A percentile compares a stretch with the other conserved stretches of the same genome.
Conservation (phyloP, 2,888 invertebrate species). For the Sarcophaga rosellei region DNA sequence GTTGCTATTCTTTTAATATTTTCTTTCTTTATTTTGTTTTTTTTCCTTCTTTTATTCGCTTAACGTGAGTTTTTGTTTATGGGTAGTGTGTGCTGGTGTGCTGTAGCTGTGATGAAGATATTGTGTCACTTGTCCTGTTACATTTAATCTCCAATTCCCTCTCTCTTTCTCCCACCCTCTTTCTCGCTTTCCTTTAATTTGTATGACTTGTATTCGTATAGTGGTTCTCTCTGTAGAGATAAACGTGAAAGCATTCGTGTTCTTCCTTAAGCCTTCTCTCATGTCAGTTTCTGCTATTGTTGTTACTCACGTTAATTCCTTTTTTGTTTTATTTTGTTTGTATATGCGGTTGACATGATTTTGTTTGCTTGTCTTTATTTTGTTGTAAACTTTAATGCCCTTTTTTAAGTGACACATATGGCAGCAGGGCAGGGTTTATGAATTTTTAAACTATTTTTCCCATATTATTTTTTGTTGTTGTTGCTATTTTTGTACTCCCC, state of each 20-base stretch:
- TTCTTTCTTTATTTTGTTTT: no score
- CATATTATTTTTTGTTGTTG: no score
- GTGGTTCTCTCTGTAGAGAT: no score
- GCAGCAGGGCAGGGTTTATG: conserved; percentile 1
- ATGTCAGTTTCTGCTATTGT: background rate
- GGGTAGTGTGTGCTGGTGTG: background rate
- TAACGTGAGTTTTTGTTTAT: background rate
- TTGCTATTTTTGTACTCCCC: no score
- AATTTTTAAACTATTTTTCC: conserved; percentile 1
- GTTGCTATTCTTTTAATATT: no score
- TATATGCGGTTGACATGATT: background rate
- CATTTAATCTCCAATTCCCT: background rate
- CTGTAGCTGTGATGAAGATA: conserved; percentile 12
- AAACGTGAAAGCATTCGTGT: no score
- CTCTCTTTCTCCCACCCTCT: background rate
- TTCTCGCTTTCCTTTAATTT: no score
- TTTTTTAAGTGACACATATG: conserved; percentile 54
- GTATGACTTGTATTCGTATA: no score
- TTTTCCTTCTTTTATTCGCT: background rate
- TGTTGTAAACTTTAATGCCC: conserved; percentile 47
- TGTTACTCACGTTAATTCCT: background rate
- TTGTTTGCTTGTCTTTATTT: conserved; percentile 1
- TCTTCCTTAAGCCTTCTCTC: background rate
- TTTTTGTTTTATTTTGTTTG: background rate
- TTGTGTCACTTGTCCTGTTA: conserved; percentile 44